A percentile compares a stretch with the other conserved stretches of the same genome.
These are phyloP conservation scores for Embiotoca jacksoni DNA, from an alignment of 2,113 vertebrate genomes.

Conservation along the genomic window DNA sequence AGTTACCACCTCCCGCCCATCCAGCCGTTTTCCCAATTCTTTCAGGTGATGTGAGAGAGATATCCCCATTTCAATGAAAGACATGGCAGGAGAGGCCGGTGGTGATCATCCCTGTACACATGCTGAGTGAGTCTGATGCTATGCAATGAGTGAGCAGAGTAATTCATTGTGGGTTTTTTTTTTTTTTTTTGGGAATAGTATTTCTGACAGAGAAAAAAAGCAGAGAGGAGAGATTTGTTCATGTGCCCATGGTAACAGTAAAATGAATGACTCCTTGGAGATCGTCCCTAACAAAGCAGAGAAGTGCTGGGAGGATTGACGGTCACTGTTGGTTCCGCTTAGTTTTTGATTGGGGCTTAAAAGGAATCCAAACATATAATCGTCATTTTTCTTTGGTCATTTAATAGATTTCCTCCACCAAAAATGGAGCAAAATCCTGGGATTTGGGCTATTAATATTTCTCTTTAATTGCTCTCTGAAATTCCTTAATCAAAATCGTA, in stretches of 20 bases:
- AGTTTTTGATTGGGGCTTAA: slow-evolving; percentile 43
- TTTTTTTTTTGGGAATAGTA: slow-evolving; percentile 34
- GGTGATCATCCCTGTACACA: slow-evolving; percentile 23
- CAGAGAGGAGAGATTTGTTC: slow-evolving; percentile 28
- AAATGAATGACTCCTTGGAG: slow-evolving; percentile 51
- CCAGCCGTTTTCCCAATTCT: neutral
- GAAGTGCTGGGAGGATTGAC: slow-evolving; percentile 24
- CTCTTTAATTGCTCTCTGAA: slow-evolving; percentile 28
- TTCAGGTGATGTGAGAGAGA: slow-evolving; percentile 18
- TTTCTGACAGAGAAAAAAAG: slow-evolving; percentile 2
- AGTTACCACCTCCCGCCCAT: slow-evolving; percentile 46
- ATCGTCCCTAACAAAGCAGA: slow-evolving; percentile 43
- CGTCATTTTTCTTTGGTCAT: slow-evolving; percentile 13
- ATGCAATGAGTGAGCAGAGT: slow-evolving; percentile 18
- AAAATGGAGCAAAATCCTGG: neutral
- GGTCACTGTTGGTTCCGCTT: slow-evolving; percentile 35
- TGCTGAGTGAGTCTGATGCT: slow-evolving; percentile 22
- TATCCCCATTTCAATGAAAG: slow-evolving; percentile 21
- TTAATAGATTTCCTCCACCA: neutral
- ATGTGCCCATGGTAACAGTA: slow-evolving; percentile 52
- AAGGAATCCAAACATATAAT: slow-evolving; percentile 54
- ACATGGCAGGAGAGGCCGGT: slow-evolving; percentile 16
- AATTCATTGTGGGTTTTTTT: neutral
- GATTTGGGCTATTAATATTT: neutral
- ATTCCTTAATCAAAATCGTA: slow-evolving; percentile 3